Evolutionary conservation across 2,113 vertebrate genomes (phyloP).

Genomic region (Eptesicus fuscus): DNA sequence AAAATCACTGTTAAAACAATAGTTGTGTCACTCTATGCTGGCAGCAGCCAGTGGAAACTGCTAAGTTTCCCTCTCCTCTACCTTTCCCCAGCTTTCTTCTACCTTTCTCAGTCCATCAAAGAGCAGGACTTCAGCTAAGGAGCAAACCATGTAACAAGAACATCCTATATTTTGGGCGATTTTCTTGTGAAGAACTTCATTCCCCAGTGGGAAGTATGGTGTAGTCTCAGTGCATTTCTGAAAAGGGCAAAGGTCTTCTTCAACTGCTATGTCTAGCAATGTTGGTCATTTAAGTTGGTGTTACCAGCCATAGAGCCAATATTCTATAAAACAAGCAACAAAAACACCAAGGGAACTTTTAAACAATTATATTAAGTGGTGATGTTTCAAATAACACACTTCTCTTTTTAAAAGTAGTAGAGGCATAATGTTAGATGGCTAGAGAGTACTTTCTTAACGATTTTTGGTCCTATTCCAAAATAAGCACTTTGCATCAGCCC

Average conservation of each 20-base stretch:
- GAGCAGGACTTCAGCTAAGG: neutral
- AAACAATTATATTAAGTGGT: neutral
- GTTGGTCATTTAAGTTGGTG: neutral
- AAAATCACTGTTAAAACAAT: neutral
- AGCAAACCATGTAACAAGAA: neutral
- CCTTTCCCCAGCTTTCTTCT: neutral
- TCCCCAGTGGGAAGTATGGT: neutral
- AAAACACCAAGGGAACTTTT: neutral
- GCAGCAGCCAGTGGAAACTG: neutral
- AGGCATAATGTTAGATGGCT: neutral
- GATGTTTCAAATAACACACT: neutral
- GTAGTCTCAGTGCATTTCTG: neutral
- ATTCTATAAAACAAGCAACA: neutral
- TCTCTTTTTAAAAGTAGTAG: neutral
- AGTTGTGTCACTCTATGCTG: neutral
- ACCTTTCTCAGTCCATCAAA: neutral
- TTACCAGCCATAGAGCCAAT: neutral
- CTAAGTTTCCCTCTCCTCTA: neutral
- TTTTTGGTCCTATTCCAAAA: conserved; percentile 26
- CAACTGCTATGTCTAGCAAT: neutral
- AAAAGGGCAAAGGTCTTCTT: neutral
- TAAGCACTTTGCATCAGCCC: conserved; percentile 1
- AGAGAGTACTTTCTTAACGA: neutral
- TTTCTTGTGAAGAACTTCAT: neutral
- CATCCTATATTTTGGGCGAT: neutral